Base-by-base conservation (phyloP, 2,797 vertebrate species). In the Cynopterus sphinx region DNA sequence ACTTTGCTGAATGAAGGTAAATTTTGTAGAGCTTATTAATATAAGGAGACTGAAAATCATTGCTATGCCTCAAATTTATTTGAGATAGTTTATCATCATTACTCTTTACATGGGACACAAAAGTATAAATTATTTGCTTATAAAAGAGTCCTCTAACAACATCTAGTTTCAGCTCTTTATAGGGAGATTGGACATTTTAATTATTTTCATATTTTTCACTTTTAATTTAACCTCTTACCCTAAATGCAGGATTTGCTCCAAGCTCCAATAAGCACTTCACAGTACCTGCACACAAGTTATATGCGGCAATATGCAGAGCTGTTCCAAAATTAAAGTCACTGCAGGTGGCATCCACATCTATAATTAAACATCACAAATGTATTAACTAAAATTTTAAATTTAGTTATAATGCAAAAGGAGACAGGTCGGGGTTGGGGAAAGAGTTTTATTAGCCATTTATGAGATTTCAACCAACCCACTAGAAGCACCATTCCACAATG, bases 301-400 rank as follows among this genome's bases (percentile, higher is more conserved):
- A 99, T 0, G 99, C 99, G 15, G 99, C 99, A 46, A 99, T 99
- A 97, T 99, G 99, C 97, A 99, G 98, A 77, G 99, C 99, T 15
- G 99, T 99, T 98, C 99, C 99, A 96, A 99, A 99, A 98, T 99
- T 99, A 98, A 99, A 99, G 98, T 99, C 99, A 96, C 99, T 99
- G 98, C 99, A 99, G 96, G 99, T 99, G 97, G 99, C 99, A 96
- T 99, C 99, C 92, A 99, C 99, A 97, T 99, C 99, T 99, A 98
- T 95, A 98, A 99, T 97, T 77, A 98, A 98, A 98, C 70, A 97
- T 88, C 95, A 96, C 68, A 97, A 36, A 41, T 41, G 7, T 84
- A 59, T 91, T 81, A 92, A 57, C 57, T 92, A 36, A 51, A 78
- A 89, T 12, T 71, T 92, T 91, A 77, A 88, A 86, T 41, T 65